A percentile compares a stretch with the other conserved stretches of the same genome.
phyloP scores from a whole-genome alignment of 2,888 invertebrate genomes.

The Aphidoletes aphidimyza region DNA sequence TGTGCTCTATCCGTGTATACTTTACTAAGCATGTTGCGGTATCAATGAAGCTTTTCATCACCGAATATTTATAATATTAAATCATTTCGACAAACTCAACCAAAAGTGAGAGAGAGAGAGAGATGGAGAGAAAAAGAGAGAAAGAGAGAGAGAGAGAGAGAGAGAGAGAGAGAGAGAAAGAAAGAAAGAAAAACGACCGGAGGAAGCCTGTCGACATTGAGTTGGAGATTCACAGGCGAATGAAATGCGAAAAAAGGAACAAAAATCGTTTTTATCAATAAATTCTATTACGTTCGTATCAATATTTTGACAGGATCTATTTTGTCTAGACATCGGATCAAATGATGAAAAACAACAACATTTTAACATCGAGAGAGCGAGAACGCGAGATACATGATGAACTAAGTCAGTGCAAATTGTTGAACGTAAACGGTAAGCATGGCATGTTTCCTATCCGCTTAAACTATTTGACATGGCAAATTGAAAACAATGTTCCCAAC shows the following conservation, averaged over 20 bases:
- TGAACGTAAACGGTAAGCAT: neutral
- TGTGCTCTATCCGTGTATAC: neutral
- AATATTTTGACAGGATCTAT: slow-evolving; percentile 56
- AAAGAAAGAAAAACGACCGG: neutral
- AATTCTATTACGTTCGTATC: slow-evolving; percentile 52
- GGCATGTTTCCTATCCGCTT: neutral
- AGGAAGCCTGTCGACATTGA: neutral
- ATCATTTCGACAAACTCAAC: neutral
- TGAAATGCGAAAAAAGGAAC: neutral
- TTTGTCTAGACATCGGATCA: slow-evolving; percentile 58
- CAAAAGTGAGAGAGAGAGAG: no score
- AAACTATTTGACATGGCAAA: slow-evolving; percentile 33
- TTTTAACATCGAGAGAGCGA: neutral
- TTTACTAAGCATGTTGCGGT: neutral
- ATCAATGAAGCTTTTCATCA: slow-evolving; percentile 35
- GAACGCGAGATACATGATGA: no score
- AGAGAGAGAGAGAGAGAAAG: neutral
- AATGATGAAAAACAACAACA: slow-evolving; percentile 52
- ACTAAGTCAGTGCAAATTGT: slow-evolving; percentile 39
- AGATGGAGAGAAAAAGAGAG: no score
- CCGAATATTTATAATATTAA: slow-evolving; percentile 41
- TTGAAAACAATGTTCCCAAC: neutral
- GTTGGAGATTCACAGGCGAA: neutral
- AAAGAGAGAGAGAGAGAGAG: no score
- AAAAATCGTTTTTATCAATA: slow-evolving; percentile 50